Conservation (phyloP, 2,113 vertebrate species). For the Furnarius figulus region DNA sequence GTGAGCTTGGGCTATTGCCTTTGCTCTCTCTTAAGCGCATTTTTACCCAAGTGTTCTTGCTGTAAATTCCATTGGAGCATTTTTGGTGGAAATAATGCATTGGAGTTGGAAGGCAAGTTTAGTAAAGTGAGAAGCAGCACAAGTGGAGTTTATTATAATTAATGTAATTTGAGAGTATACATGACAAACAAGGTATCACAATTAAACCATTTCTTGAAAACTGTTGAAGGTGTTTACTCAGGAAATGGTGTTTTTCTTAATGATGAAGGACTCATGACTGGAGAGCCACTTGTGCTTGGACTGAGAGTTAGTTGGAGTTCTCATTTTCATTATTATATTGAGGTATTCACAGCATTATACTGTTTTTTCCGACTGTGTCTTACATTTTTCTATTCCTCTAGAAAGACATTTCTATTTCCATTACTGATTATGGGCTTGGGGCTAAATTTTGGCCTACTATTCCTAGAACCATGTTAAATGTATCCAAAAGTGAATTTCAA, state of each 20-base stretch:
- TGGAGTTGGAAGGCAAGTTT: neutral
- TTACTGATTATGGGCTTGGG: neutral
- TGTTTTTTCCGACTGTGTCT: neutral
- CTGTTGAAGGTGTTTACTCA: neutral
- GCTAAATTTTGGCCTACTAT: neutral
- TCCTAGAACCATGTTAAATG: neutral
- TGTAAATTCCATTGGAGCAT: neutral
- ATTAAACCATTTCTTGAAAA: neutral
- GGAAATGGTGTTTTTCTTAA: neutral
- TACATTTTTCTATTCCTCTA: neutral
- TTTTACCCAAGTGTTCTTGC: neutral
- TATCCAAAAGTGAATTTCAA: neutral
- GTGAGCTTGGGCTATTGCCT: neutral
- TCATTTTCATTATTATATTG: neutral
- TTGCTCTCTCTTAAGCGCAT: neutral
- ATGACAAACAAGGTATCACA: neutral
- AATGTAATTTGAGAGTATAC: neutral
- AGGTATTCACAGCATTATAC: neutral
- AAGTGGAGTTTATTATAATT: neutral
- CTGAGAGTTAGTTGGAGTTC: neutral
- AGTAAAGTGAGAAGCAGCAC: neutral
- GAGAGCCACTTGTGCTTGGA: neutral
- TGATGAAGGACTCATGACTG: neutral
- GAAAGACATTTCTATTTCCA: neutral
- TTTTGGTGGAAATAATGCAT: neutral